Percentiles rank a stretch among this genome's conserved stretches.
phyloP scores from a whole-genome alignment of 2,113 vertebrate genomes.

The Anarhynchus alexandrinus region DNA sequence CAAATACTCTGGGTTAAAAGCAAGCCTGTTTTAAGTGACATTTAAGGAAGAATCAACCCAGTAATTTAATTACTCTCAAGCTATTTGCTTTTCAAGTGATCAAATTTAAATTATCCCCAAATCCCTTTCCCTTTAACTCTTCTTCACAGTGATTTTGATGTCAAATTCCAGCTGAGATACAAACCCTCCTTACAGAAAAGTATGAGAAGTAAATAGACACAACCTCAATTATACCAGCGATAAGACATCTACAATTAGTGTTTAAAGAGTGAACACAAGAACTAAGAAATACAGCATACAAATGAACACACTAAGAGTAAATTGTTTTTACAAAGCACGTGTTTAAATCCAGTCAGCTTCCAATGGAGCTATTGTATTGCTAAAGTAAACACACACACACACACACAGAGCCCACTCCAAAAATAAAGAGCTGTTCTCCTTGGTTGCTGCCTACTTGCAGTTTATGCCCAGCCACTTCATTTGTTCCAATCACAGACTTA shows the following conservation, averaged over 20 bases:
- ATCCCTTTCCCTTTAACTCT: not conserved
- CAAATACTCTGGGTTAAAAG: not conserved
- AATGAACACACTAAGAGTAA: not conserved
- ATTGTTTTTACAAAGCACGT: not conserved
- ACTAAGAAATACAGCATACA: not conserved
- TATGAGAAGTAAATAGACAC: conserved; percentile 1
- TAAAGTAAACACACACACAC: not conserved
- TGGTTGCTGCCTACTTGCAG: conserved; percentile 18
- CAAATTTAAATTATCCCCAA: not conserved
- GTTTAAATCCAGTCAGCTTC: not conserved
- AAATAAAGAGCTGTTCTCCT: conserved; percentile 1
- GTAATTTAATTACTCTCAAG: not conserved
- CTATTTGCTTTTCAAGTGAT: not conserved
- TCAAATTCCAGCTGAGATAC: conserved; percentile 33
- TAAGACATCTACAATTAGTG: not conserved
- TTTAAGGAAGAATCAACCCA: conserved; percentile 9
- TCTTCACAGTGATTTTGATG: not conserved
- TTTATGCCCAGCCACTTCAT: not conserved
- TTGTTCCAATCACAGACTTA: conserved; percentile 66
- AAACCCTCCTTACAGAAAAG: conserved; percentile 1
- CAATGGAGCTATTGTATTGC: not conserved
- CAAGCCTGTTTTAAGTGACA: not conserved
- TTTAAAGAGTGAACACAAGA: not conserved
- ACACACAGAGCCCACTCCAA: not conserved
- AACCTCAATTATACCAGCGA: not conserved